phyloP scores from a whole-genome alignment of 2,797 vertebrate species.

The Helostoma temminkii region DNA sequence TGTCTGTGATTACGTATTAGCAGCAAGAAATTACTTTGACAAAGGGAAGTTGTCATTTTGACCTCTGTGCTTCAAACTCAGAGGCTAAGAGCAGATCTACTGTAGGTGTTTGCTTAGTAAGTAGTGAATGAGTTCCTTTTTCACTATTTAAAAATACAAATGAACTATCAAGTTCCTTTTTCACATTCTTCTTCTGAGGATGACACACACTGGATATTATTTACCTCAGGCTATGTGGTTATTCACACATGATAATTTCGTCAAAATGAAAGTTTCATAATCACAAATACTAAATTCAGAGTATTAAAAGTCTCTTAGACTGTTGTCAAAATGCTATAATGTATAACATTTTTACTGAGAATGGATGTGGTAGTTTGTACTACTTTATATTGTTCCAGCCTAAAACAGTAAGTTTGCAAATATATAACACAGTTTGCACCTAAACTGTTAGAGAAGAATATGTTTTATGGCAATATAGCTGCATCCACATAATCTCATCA shows the following conservation, averaged over 20 bases:
- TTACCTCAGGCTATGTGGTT: neutral
- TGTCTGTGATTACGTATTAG: neutral
- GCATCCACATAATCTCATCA: no score
- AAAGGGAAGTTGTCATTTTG: neutral
- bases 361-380: no score
- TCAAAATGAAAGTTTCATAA: no score
- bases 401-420: no score
- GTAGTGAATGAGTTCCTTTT: conserved; percentile 4
- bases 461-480: neutral
- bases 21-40: neutral
- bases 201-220: neutral
- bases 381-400: no score
- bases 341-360: no score
- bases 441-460: no score
- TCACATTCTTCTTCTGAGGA: neutral
- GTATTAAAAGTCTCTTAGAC: no score
- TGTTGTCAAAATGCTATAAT: no score
- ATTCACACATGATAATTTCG: neutral
- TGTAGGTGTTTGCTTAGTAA: neutral
- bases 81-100: neutral
- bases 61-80: conserved; percentile 15
- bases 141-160: neutral
- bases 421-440: no score
- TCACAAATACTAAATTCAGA: neutral
- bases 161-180: conserved; percentile 23